Conservation (phyloP, 1,140 invertebrate species). For the Caenorhabditis latens region DNA sequence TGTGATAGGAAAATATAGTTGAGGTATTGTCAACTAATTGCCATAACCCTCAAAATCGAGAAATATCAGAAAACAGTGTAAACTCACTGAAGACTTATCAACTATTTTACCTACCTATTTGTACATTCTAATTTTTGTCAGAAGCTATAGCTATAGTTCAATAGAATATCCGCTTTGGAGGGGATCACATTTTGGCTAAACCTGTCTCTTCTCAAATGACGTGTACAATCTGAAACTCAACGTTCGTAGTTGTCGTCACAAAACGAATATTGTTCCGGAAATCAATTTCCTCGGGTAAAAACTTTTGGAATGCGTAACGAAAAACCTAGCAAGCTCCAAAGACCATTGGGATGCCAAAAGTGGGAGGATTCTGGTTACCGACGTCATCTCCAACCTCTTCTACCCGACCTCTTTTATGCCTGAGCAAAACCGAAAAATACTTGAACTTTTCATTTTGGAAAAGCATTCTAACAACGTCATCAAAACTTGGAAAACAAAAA, state of each 20-base stretch:
- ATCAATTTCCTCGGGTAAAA: neutral
- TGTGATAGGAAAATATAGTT: too few relatives aligned
- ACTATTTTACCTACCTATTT: too few relatives aligned
- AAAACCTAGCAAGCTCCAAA: conserved; percentile 2
- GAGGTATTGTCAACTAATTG: too few relatives aligned
- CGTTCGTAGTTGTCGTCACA: neutral
- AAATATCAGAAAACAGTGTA: too few relatives aligned
- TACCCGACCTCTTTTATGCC: neutral
- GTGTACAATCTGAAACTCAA: neutral
- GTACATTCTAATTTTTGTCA: too few relatives aligned
- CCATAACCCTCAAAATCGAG: too few relatives aligned
- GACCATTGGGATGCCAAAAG: neutral
- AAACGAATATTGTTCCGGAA: neutral
- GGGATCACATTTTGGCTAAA: too few relatives aligned
- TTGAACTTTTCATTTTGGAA: conserved; percentile 39
- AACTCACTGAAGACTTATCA: too few relatives aligned
- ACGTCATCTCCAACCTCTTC: neutral
- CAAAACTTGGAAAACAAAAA: neutral
- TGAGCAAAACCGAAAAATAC: neutral
- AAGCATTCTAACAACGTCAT: neutral
- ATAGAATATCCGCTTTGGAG: too few relatives aligned
- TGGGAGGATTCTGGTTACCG: neutral
- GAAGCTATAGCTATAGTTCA: too few relatives aligned
- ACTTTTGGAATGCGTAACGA: neutral
- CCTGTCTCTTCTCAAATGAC: neutral